A percentile compares a stretch with the other conserved stretches of the same genome.
phyloP scores from a whole-genome alignment of 2,797 vertebrate genomes.

The Crax fasciolata region DNA sequence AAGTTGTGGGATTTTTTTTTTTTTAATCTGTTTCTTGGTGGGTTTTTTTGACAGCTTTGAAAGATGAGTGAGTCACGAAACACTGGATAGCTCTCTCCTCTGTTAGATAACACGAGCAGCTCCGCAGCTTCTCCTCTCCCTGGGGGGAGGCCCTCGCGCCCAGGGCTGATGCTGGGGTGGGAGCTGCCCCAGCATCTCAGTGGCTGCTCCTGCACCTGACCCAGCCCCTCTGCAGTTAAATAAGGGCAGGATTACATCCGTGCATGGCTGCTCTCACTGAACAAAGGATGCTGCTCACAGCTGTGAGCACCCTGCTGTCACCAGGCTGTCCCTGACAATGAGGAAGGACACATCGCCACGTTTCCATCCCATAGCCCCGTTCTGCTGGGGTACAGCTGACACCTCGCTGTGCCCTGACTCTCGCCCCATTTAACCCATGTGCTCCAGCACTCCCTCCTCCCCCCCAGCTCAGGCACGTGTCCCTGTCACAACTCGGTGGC shows the following conservation, averaged over 20 bases:
- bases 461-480: slow-evolving; percentile 31
- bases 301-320: slow-evolving; percentile 3
- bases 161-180: neutral
- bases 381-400: slow-evolving; percentile 12
- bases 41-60: neutral
- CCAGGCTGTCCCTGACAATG: neutral
- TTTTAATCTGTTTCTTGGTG: neutral
- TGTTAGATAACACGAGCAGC: neutral
- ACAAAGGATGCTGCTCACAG: neutral
- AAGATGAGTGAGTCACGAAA: slow-evolving; percentile 45
- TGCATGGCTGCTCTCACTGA: neutral
- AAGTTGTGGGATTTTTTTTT: neutral
- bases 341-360: neutral
- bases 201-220: neutral
- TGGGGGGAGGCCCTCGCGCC: neutral
- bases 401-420: slow-evolving; percentile 13
- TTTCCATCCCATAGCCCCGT: slow-evolving; percentile 14
- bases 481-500: slow-evolving; percentile 4
- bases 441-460: slow-evolving; percentile 46
- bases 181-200: neutral
- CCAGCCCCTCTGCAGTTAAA: neutral
- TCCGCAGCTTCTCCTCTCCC: neutral
- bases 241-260: neutral
- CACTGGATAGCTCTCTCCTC: neutral
- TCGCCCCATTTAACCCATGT: slow-evolving; percentile 54